These are phyloP conservation scores for Drosophila biarmipes DNA, from an alignment of 1,140 invertebrate species.

Conservation along the genomic window DNA sequence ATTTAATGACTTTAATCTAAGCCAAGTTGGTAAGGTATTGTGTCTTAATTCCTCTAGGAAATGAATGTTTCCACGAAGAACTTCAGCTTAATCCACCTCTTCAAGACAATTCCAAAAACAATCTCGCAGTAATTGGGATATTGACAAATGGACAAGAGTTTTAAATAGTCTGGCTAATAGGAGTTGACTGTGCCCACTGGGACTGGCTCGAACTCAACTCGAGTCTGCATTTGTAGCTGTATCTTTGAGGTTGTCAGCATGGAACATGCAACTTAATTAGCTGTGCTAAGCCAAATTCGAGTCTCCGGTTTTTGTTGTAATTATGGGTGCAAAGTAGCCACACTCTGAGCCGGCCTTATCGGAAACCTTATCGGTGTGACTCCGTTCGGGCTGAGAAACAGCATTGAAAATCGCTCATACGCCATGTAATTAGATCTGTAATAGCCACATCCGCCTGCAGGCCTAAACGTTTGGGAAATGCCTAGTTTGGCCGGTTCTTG, in stretches of 20 bases:
- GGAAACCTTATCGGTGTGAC: constrained; percentile 33
- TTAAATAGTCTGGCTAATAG: constrained; percentile 65
- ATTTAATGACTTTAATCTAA: constrained; percentile 6
- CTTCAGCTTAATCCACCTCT: constrained; percentile 4
- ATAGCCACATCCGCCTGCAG: constrained; percentile 47
- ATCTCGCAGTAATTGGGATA: constrained; percentile 14
- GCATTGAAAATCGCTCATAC: constrained; percentile 51
- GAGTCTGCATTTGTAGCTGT: constrained; percentile 28
- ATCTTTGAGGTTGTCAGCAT: constrained; percentile 35
- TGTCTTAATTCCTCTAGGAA: constrained; percentile 10
- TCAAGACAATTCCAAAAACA: constrained; percentile 14
- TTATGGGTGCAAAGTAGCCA: constrained; percentile 9
- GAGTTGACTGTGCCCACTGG: constrained; percentile 54
- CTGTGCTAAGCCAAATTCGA: constrained; percentile 7
- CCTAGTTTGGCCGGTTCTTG: constrained; percentile 39
- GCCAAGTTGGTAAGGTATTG: background rate
- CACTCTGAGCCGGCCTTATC: constrained; percentile 41
- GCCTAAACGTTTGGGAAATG: constrained; percentile 44
- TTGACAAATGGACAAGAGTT: constrained; percentile 52
- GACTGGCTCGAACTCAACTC: constrained; percentile 20
- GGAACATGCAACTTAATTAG: constrained; percentile 73
- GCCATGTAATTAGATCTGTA: constrained; percentile 58
- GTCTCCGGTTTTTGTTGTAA: constrained; percentile 4
- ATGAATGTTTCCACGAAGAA: constrained; percentile 11
- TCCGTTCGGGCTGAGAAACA: constrained; percentile 22